Base-by-base conservation (phyloP, 92 coral and sea anemone species). In the Umimayanthus chanpuru region DNA sequence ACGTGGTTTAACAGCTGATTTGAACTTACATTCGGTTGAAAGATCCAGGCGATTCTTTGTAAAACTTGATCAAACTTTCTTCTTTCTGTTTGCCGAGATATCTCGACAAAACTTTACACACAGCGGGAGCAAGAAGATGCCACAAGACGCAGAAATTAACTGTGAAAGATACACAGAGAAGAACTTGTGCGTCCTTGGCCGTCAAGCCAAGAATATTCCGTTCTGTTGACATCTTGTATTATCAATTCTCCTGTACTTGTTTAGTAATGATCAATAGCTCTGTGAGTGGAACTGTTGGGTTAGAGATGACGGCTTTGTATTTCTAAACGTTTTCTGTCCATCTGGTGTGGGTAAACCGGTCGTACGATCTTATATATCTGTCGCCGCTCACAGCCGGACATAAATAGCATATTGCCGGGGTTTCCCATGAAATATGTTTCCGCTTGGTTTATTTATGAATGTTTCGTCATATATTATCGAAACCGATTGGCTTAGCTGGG, bases 101-200 rank as follows among this genome's bases (percentile, higher is more conserved):
- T 84, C 82, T 71, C 67, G 88, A 74, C 41, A 93, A 29, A 21
- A 73, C 40, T 20, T 83, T 91, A 44, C 94, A 93, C 50, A 90
- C 15, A 76, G 88, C 82, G 47, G 99, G 97, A 58, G 88, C 72
- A 75, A 75, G 23, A 2, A 94, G 75, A 39, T 93, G 86, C 81
- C 90, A 91, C 12, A 93, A 82, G 58, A 95, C 90, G 70, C 99
- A 96, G 79, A 94, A 85, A 86, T 96, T 96, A 6, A 95, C 90
- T 8, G 98, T 96, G 75, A 94, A 36, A 36, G 99, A 96, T 26
- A 89, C 91, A 78, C 73, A 81, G 2, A 93, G 70, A 20, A 91
- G 40, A 49, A 93, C 84, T 75, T 93, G 93, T 38, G 81, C 85
- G 81, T 89, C 93, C 49, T 92, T 90, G 56, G 68, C 66, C 55